phyloP scores from a whole-genome alignment of 2,888 invertebrate species.

The Epinotia demarniana region DNA sequence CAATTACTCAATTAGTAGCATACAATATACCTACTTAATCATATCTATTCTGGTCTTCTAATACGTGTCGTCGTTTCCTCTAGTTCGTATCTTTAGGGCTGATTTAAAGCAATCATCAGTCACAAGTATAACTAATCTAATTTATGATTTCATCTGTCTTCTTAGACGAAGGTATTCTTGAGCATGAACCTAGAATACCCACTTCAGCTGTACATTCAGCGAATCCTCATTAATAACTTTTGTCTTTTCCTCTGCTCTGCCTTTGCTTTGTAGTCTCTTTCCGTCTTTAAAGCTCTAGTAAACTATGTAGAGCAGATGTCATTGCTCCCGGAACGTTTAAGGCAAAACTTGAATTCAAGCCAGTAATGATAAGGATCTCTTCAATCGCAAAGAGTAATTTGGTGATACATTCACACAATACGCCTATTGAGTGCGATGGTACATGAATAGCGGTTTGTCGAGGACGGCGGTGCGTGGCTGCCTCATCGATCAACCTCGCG shows the following conservation, averaged over 20 bases:
- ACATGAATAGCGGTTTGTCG: slow-evolving; percentile 59
- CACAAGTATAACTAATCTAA: too few species aligned
- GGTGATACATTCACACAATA: slow-evolving; percentile 35
- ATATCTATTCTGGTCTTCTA: too few species aligned
- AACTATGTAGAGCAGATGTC: slow-evolving; percentile 13
- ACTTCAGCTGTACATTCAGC: background rate
- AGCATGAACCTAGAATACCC: background rate
- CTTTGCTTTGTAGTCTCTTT: background rate
- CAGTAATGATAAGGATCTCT: slow-evolving; percentile 35
- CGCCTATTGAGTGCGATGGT: slow-evolving; percentile 47
- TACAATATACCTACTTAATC: too few species aligned
- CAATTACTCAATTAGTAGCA: too few species aligned
- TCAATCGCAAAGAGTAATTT: slow-evolving; percentile 34
- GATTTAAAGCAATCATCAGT: too few species aligned
- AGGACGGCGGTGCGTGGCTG: slow-evolving; percentile 51
- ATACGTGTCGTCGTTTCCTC: too few species aligned
- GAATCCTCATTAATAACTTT: background rate
- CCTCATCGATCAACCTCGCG: slow-evolving; percentile 51
- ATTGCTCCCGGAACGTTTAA: slow-evolving; percentile 28
- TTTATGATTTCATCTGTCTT: too few species aligned
- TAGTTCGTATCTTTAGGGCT: too few species aligned
- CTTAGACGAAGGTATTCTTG: too few species aligned
- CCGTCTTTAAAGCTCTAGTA: background rate
- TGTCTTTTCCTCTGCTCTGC: background rate
- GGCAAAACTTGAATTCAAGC: slow-evolving; percentile 27